Percentiles rank a stretch among this genome's conserved stretches.
phyloP scores from a whole-genome alignment of 2,797 vertebrate species.

The Lepilemur ruficaudatus region DNA sequence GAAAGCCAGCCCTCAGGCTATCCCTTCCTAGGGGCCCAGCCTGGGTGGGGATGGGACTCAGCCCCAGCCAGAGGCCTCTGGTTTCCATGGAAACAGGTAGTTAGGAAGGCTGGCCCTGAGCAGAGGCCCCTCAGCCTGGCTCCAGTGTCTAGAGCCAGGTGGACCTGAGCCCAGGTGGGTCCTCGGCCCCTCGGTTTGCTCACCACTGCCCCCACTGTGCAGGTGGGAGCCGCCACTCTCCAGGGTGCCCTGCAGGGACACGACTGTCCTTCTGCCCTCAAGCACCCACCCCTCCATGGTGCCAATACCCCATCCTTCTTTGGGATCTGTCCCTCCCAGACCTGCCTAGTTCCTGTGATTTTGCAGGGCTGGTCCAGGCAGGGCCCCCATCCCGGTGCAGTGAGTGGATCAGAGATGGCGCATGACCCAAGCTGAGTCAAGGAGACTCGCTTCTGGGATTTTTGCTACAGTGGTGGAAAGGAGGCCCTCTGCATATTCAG shows the following conservation, averaged over 20 bases:
- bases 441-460: background rate
- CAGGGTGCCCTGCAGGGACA: no score
- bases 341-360: background rate
- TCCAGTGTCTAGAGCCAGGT: background rate
- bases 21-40: background rate
- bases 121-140: background rate
- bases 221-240: accelerated
- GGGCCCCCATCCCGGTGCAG: accelerated
- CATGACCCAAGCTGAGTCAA: background rate
- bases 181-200: accelerated
- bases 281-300: no score
- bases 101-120: background rate
- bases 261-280: background rate
- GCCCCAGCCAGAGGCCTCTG: background rate
- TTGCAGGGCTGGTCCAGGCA: no score
- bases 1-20: background rate
- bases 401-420: background rate
- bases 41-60: background rate
- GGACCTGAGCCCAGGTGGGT: background rate
- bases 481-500: background rate
- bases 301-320: background rate
- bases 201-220: accelerated
- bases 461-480: background rate
- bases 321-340: background rate
- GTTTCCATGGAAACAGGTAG: background rate